These are phyloP conservation scores for Coranthus polyacanthus DNA, from an alignment of 2,797 vertebrate genomes.

Conservation along the genomic window DNA sequence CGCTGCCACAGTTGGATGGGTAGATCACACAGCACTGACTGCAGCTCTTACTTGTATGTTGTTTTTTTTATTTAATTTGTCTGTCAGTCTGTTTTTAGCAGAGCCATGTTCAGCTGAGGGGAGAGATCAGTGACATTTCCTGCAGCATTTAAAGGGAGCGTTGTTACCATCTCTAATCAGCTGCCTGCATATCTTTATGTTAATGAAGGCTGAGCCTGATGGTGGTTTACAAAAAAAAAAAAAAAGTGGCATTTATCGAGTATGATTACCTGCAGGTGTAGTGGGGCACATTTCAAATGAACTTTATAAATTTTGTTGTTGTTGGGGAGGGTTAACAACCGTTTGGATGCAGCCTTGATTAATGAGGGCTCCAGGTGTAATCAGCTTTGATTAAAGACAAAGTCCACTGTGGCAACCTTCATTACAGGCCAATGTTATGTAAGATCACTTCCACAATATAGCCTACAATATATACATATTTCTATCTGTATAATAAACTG, in stretches of 20 bases:
- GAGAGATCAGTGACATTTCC: constrained; percentile 53
- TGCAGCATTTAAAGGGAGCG: constrained; percentile 37
- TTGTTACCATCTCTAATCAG: constrained; percentile 51
- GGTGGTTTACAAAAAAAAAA: background rate
- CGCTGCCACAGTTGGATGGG: constrained; percentile 3
- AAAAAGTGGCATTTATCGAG: constrained; percentile 26
- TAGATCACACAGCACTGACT: constrained; percentile 30
- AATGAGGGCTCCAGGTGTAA: constrained; percentile 47
- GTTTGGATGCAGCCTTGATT: constrained; percentile 50
- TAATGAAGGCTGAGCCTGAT: constrained; percentile 31
- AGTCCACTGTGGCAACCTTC: constrained; percentile 12
- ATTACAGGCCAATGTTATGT: constrained; percentile 6
- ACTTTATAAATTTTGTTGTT: constrained; percentile 14
- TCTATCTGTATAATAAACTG: background rate
- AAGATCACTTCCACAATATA: background rate
- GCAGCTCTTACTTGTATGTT: constrained; percentile 27
- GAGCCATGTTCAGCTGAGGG: constrained; percentile 13
- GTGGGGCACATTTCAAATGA: constrained; percentile 5
- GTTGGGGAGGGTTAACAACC: constrained; percentile 10
- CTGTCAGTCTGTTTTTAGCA: constrained; percentile 6
- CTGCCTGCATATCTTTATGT: constrained; percentile 29
- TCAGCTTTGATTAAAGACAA: constrained; percentile 44
- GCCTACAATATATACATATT: background rate
- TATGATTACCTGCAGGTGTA: constrained; percentile 47
- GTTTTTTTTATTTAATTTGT: constrained; percentile 19